These are phyloP conservation scores for Penaeus monodon DNA, from an alignment of 2,888 invertebrate species.

Conservation along the genomic window DNA sequence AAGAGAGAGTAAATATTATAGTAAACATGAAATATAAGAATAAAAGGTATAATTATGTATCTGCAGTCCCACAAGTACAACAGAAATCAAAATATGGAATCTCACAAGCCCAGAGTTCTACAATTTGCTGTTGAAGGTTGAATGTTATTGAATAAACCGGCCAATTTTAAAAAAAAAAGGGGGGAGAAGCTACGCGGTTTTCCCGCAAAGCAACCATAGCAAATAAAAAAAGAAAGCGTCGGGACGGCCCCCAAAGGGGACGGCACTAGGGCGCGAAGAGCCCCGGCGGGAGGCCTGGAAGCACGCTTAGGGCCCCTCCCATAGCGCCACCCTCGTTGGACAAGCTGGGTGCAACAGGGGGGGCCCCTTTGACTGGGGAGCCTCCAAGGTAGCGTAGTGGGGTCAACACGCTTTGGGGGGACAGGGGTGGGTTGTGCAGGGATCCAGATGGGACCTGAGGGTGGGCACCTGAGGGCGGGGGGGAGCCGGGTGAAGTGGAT, in stretches of 20 bases:
- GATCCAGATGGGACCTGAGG: conserved; percentile 47
- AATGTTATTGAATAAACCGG: no score
- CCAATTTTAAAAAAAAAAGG: neutral
- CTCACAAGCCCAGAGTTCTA: no score
- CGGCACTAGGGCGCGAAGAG: conserved; percentile 65
- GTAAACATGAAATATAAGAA: no score
- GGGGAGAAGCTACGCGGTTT: neutral
- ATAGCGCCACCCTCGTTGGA: conserved; percentile 39
- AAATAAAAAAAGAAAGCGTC: conserved; percentile 60
- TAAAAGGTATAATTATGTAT: neutral
- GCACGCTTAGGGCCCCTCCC: conserved; percentile 50
- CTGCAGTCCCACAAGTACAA: neutral
- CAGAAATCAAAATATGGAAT: no score
- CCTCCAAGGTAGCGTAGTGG: conserved; percentile 35
- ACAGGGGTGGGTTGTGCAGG: conserved; percentile 51
- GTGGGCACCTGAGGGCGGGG: conserved; percentile 63
- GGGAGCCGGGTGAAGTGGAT: conserved; percentile 55
- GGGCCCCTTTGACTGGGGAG: conserved; percentile 22
- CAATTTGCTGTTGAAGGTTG: neutral
- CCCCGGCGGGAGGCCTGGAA: conserved; percentile 62
- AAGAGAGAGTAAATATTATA: no score
- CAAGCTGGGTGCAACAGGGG: conserved; percentile 39
- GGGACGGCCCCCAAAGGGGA: conserved; percentile 64
- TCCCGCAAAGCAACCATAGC: conserved; percentile 45
- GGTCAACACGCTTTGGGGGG: conserved; percentile 50